Evolutionary conservation across 2,888 invertebrate species (phyloP), one percentile per base, ranked within the genome.

Genomic region (Pogonocherus hispidulus): DNA sequence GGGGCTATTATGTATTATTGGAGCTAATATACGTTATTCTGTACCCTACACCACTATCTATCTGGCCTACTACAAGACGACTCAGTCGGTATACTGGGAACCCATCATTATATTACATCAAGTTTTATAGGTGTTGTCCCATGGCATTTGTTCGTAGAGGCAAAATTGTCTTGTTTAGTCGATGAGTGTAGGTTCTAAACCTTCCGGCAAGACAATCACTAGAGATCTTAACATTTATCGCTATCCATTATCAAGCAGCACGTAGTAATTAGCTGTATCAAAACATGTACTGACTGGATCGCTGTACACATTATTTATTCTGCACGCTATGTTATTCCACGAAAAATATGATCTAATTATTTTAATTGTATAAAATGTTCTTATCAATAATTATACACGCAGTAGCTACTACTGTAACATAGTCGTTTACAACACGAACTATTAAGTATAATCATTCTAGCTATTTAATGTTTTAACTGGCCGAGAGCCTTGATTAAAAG

Each of bases 1-100:
- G 76, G 84, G 84, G 81, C 84, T 84, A 86, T 86, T 86, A 86
- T 82, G 83, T 85, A 80, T 84, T 85, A 86, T 86, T 84, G 85
- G 82, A 83, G 84, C 81, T 85, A 84, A 84, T 84, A 84, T 83
- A 81, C 83, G 82, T 32, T 62, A 23, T 82, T 81, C 35, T 14
- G 37, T 37, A 62, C 51, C 62, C 62, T 51, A 51, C 80, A 80
- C 78, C 82, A 81, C 82, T 83, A 83, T 84, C 83, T 82, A 76
- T 79, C 75, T 78, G 79, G 79, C 78, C 79, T 81, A 81, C 82
- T 82, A 81, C 82, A 81, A 80, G 80, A 81, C 71, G 71, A 49
- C 71, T 66, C 57, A 66, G 66, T 66, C 63, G 56, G 70, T 75
- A 76, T 37, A 41, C 54, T 76, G 76, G n/a, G 74, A 83, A 82